Evolutionary conservation across 2,888 invertebrate genomes (phyloP).

Genomic region (Eumerus sabulonum): DNA sequence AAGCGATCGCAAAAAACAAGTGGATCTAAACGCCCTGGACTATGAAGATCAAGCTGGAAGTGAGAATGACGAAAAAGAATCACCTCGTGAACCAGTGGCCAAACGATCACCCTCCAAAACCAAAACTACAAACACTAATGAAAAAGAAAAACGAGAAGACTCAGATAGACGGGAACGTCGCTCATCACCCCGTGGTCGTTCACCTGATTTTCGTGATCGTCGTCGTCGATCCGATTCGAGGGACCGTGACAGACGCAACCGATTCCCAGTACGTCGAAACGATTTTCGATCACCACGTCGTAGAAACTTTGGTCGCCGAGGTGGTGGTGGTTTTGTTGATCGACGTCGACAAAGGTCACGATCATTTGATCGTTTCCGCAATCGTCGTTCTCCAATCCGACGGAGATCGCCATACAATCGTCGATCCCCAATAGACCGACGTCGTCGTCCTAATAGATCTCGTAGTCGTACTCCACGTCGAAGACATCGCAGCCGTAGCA

Average conservation of each 20-base stretch:
- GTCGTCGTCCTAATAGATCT: constrained; percentile 59
- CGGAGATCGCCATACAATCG: constrained; percentile 69
- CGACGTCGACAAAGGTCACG: constrained; percentile 73
- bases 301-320: constrained; percentile 71
- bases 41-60: constrained; percentile 83
- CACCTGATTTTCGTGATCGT: constrained; percentile 62
- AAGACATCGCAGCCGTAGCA: constrained; percentile 66
- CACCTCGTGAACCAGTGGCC: constrained; percentile 15
- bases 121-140: constrained; percentile 76
- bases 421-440: constrained; percentile 71
- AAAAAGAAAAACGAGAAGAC: constrained; percentile 71
- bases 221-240: constrained; percentile 72
- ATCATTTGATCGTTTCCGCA: constrained; percentile 75
- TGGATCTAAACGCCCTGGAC: constrained; percentile 87
- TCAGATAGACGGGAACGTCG: constrained; percentile 67
- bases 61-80: constrained; percentile 78
- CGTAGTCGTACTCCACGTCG: constrained; percentile 55
- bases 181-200: constrained; percentile 71
- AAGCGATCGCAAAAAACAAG: constrained; percentile 75
- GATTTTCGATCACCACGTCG: constrained; percentile 74
- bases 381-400: constrained; percentile 75
- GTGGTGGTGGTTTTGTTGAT: constrained; percentile 74
- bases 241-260: constrained; percentile 71
- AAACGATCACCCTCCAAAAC: constrained; percentile 36
- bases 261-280: constrained; percentile 71